Evolutionary conservation across 1,140 invertebrate genomes (phyloP), one percentile per base, ranked within the genome.

Genomic region (Drosophila burlai): DNA sequence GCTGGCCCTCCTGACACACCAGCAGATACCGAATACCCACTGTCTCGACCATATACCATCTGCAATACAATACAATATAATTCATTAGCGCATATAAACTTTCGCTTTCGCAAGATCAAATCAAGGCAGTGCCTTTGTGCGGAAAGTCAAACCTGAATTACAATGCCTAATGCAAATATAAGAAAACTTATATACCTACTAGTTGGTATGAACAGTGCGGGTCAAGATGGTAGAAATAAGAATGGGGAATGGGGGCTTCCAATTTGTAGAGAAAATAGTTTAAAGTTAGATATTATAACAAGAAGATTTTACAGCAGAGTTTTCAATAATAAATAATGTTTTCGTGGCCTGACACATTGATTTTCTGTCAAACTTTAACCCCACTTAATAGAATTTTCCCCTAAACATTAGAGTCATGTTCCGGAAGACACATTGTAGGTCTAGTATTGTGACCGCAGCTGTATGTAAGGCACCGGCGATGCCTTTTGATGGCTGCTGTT

Each of bases 91-190:
- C 77, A 72, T 71, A 89, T 75, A 87, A 87, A 87, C 84, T 87
- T 87, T 90, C 84, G 84, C 84, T 87, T 87, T 87, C 73, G 84
- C 81, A 87, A 87, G 84, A 87, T 90, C 84, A 90, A 87, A 87
- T 90, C 74, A 89, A 90, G 74, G 81, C 75, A 71, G 69, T 68
- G 61, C 62, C 63, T 77, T 74, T 69, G 65, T 76, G 55, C 55
- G 60, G 49, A 52, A 65, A 75, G 34, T 24, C 46, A 86, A 86
- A 89, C 83, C 79, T 67, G 84, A 74, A 64, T 84, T 90, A 90
- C 84, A 87, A 90, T 87, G 81, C 84, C 84, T 81, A 89, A 90
- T 90, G 85, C 73, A 87, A 90, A 89, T 87, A 84, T 57, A 69
- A 65, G 68, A 67, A 55, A 76, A 77, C 47, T 73, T 60, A 76